phyloP scores from a whole-genome alignment of 2,797 vertebrate genomes.

The Oceanodroma leucorhoa region DNA sequence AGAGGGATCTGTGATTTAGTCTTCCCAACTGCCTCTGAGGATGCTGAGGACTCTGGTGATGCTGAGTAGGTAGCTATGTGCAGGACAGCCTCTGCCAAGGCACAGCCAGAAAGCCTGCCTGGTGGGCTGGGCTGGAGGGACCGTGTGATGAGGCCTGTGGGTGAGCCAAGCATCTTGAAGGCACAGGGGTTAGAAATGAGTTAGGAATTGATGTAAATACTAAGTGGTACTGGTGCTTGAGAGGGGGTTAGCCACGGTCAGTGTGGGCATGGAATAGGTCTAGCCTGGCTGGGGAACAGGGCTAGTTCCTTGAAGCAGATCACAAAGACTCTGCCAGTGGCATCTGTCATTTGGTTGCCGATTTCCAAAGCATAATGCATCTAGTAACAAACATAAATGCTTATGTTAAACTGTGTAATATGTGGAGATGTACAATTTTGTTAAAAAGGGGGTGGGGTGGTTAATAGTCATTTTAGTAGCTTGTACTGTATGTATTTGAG shows the following conservation, averaged over 20 bases:
- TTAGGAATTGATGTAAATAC: not conserved
- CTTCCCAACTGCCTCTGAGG: not conserved
- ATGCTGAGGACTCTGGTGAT: not conserved
- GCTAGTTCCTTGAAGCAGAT: not conserved
- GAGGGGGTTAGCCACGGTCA: not conserved
- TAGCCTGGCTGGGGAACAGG: not conserved
- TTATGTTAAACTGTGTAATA: not conserved
- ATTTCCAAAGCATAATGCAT: not conserved
- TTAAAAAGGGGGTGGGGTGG: not conserved
- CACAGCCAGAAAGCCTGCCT: not conserved
- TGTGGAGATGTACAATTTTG: not conserved
- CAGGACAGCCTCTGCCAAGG: not conserved
- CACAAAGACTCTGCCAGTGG: not conserved
- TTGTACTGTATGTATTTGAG: not conserved
- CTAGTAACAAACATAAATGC: not conserved
- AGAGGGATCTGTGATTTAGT: not conserved
- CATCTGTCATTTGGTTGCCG: not conserved
- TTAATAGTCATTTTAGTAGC: not conserved
- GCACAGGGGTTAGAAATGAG: not conserved
- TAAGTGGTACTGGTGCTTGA: not conserved
- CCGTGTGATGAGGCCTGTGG: rapidly evolving
- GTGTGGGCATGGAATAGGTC: not conserved
- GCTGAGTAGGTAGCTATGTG: not conserved
- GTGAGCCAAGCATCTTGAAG: not conserved
- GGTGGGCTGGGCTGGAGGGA: not conserved